phyloP scores from a whole-genome alignment of 1,140 invertebrate genomes.

The Centruroides sculpturatus region DNA sequence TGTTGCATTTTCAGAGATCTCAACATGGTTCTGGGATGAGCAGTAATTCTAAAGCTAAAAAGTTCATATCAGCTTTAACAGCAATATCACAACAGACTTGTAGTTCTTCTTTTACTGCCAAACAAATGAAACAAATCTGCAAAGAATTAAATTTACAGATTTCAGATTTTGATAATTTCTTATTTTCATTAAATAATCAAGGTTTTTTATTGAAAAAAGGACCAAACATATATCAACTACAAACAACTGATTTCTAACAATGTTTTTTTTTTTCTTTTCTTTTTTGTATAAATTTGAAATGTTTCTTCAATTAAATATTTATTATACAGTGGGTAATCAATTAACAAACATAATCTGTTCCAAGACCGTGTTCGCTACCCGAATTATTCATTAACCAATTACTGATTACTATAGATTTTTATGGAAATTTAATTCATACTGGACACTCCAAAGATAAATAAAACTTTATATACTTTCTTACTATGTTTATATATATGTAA shows the following conservation, averaged over 20 bases:
- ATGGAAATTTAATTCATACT: too few relatives aligned
- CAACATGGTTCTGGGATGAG: slow-evolving; percentile 57
- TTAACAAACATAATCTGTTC: too few relatives aligned
- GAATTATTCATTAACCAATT: too few relatives aligned
- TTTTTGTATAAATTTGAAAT: too few relatives aligned
- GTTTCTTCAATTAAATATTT: too few relatives aligned
- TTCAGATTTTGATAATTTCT: slow-evolving; percentile 43
- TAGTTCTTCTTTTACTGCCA: slow-evolving; percentile 53
- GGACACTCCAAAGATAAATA: too few relatives aligned
- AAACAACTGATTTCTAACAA: slow-evolving; percentile 3
- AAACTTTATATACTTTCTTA: too few relatives aligned
- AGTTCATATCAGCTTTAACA: slow-evolving; percentile 54
- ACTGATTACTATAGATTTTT: too few relatives aligned
- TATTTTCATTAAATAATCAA: slow-evolving; percentile 64
- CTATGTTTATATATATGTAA: too few relatives aligned
- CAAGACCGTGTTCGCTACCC: too few relatives aligned
- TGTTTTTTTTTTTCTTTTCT: too few relatives aligned
- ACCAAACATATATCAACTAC: slow-evolving; percentile 55
- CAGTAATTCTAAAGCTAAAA: slow-evolving; percentile 50
- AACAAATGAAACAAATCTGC: slow-evolving; percentile 57
- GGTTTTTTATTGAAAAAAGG: slow-evolving; percentile 72
- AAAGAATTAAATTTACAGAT: slow-evolving; percentile 42
- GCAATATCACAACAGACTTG: slow-evolving; percentile 42
- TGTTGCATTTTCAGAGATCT: slow-evolving; percentile 49
- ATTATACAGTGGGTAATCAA: too few relatives aligned